A percentile compares a stretch with the other conserved stretches of the same genome.
Conservation (phyloP, 2,888 invertebrate species). For the Hypsopygia costalis region DNA sequence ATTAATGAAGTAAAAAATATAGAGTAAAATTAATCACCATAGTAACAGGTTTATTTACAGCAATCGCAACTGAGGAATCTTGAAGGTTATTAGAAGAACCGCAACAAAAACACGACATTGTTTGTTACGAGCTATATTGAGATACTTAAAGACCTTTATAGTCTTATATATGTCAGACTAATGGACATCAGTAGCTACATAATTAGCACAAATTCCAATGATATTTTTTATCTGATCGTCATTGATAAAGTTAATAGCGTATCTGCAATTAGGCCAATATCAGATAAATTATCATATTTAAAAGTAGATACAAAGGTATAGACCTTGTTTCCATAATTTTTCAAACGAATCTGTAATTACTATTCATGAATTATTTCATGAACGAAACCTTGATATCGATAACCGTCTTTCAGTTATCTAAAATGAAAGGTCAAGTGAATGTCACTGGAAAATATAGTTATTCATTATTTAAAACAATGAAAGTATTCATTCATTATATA, state of each 20-base stretch:
- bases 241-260: constrained; percentile 11
- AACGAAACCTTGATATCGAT: no score
- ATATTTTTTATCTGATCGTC: constrained; percentile 3
- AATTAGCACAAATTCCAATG: not conserved
- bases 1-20: no score
- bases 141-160: no score
- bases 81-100: constrained; percentile 22
- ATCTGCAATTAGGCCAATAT: constrained; percentile 5
- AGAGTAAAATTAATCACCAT: constrained; percentile 29
- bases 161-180: no score
- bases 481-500: constrained; percentile 5
- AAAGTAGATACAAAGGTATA: no score
- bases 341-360: not conserved
- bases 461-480: constrained; percentile 7
- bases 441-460: constrained; percentile 41
- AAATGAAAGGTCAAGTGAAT: constrained; percentile 60
- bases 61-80: constrained; percentile 18
- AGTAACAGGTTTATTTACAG: constrained; percentile 23
- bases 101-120: constrained; percentile 41
- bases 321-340: no score
- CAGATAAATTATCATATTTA: not conserved
- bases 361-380: not conserved
- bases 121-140: no score
- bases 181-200: no score
- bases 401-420: not conserved